Base-by-base conservation (phyloP, 2,113 vertebrate species). In the Scomber japonicus region DNA sequence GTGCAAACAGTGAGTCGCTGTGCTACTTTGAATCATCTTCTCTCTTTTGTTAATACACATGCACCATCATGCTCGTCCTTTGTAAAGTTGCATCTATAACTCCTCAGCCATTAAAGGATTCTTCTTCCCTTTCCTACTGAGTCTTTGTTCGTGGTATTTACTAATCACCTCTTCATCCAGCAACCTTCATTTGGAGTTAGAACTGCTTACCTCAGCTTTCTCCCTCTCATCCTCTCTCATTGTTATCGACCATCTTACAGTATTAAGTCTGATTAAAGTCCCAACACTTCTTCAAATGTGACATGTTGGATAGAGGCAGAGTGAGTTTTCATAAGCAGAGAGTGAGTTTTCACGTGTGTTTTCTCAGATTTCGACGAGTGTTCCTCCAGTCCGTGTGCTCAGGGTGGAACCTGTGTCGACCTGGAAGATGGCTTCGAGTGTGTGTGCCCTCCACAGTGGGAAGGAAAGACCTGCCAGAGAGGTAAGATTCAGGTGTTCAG, bases 401-500 rank as follows among this genome's bases (percentile, higher is more conserved):
- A 94, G 0, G 97, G 97, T 7, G 97, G 97, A 86, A 99, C 97
- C 75, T 99, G 98, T 56, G 93, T 98, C 51, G 96, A 99, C 84
- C 87, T 91, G 75, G 91, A 97, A 83, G 96, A 97, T n/a, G 92
- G 96, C 19, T 99, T 98, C 0, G 95, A 98, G 93, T 99, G 98
- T 35, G 90, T 97, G 84, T 99, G 98, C 87, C 97, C 96, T 3
- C 95, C 96, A 0, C 96, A 98, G 92, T 99, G 98, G 98, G 94
- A 95, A 82, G 98, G 98, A 76, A 96, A 95, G 91, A 98, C 98
- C 5, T 99, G 98, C 91, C 97, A 97, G 89, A 96, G 98, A 81
- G 97, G 98, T 99, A 92, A 96, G 96, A 17, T 13, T 50, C 40
- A 40, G 1, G 4, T 19, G 7, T 62, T 49, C 15, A 30, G 1